These are phyloP conservation scores for Drosophila guanche DNA, from an alignment of 1,140 invertebrate species.

Conservation along the genomic window DNA sequence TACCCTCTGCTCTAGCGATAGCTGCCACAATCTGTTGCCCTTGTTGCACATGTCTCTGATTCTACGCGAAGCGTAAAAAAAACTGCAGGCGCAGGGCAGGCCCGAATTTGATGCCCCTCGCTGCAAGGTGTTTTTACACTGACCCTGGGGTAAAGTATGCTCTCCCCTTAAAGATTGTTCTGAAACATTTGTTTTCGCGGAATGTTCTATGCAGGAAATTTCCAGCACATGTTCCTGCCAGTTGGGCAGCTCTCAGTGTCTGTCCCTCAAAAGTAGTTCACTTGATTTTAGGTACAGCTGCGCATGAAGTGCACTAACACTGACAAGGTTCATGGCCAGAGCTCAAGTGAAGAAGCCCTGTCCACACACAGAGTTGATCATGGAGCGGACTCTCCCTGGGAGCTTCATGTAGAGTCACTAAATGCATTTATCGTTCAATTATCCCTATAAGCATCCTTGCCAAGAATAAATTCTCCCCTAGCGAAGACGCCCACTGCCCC, in stretches of 20 bases:
- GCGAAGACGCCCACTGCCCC: slow-evolving; percentile 32
- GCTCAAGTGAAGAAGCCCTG: no score
- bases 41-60: slow-evolving; percentile 69
- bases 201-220: slow-evolving; percentile 21
- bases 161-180: no score
- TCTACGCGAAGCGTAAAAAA: slow-evolving; percentile 53
- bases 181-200: slow-evolving; percentile 42
- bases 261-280: slow-evolving; percentile 12
- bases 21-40: slow-evolving; percentile 68
- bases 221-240: slow-evolving; percentile 29
- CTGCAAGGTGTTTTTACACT: slow-evolving; percentile 70
- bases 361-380: no score
- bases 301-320: background rate
- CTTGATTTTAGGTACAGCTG: slow-evolving; percentile 31
- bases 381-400: no score
- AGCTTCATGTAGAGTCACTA: no score
- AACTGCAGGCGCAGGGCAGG: slow-evolving; percentile 13
- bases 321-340: no score
- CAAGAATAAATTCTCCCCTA: background rate
- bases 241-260: slow-evolving; percentile 11
- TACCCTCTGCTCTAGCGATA: background rate
- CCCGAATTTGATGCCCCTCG: slow-evolving; percentile 63
- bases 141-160: slow-evolving; percentile 37
- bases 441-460: no score
- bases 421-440: no score